phyloP scores from a whole-genome alignment of 2,113 vertebrate genomes.

The Columba livia region DNA sequence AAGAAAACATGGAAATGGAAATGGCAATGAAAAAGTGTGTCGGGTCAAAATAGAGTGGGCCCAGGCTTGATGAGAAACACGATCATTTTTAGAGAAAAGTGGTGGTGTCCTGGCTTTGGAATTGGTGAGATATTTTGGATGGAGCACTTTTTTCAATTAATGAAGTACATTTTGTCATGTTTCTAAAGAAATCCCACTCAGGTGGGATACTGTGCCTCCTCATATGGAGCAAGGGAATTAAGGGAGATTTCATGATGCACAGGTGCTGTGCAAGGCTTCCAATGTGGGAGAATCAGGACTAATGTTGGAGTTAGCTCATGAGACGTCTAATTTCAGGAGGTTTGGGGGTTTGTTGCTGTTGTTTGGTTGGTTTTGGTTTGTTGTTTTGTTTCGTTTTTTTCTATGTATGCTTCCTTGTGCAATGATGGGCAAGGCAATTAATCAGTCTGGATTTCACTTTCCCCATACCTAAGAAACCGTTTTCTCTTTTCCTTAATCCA shows the following conservation, averaged over 20 bases:
- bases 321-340: background rate
- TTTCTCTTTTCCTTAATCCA: background rate
- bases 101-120: background rate
- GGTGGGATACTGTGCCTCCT: background rate
- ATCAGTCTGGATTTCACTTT: background rate
- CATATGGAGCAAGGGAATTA: background rate
- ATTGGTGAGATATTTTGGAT: background rate
- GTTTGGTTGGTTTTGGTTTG: no score
- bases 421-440: background rate
- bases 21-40: background rate
- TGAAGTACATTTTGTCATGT: background rate
- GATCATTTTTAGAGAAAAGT: background rate
- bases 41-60: background rate
- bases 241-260: background rate
- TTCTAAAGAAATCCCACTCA: background rate
- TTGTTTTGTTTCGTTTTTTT: no score
- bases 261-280: background rate
- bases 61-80: background rate
- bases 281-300: background rate
- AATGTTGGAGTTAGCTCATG: background rate
- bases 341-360: no score
- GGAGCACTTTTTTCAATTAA: background rate
- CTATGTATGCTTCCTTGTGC: accelerated
- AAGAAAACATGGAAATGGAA: background rate
- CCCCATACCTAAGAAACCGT: background rate